Evolutionary conservation across 37 sponge, comb jelly and placozoan genomes (phyloP), one percentile per base, ranked within the genome.

Genomic region (Haliclona indistincta): DNA sequence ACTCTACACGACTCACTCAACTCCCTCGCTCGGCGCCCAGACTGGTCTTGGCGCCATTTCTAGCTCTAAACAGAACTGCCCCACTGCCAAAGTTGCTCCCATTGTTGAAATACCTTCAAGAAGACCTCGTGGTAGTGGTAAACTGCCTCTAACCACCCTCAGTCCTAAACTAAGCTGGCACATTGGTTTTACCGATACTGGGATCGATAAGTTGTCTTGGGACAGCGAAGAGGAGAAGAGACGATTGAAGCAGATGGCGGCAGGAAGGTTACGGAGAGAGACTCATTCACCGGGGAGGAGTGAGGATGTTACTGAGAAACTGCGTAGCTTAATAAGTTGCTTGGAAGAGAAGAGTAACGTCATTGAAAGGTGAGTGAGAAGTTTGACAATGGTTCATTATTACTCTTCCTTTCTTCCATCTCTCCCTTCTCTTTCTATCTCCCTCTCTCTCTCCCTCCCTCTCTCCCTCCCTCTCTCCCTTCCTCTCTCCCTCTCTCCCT

Each of bases 281-380:
- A 25, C 3, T 25, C 56, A 28, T 56, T 28, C 7, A 56, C 56
- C 5, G n/a, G n/a, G n/a, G n/a, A 77, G 67, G 52, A 66, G 77
- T 67, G 63, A 73, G 37, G 56, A 39, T 44, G 35, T 73, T 5
- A 62, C 80, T 64, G 73, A 73, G 2, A 42, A 41, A 23, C 72
- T 80, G 62, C 73, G 80, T n/a, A 35, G 54, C 11, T 70, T 86
- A 30, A 53, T 86, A 40, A 52, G 2, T 11, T 6, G 11, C 6
- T 58, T 58, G 60, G n/a, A 6, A 25, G 81, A 86, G 51, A 86
- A 86, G 54, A 78, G 73, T 54, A 33, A 43, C 6, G 43, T 79
- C 5, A 80, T 86, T 39, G 87, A 78, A n/a, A 86, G 81, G 87
- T 84, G 13, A 61, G 47, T 29, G 8, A 41, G 63, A n/a, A n/a